Evolutionary conservation across 2,113 vertebrate genomes (phyloP), one percentile per base, ranked within the genome.

Genomic region (Rafetus swinhoei): DNA sequence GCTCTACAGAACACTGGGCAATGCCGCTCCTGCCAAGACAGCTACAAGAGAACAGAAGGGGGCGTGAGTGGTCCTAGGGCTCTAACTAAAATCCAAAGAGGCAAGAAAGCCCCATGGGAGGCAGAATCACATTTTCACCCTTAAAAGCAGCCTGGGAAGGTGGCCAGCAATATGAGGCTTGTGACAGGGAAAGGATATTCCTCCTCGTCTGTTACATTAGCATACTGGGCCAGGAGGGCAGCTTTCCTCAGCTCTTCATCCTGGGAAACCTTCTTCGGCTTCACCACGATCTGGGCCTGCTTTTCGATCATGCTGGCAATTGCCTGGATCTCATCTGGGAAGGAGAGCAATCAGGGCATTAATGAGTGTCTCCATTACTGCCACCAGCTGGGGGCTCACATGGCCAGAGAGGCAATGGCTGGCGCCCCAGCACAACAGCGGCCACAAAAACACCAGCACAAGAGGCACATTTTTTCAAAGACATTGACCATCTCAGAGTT

Each of bases 281-380:
- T 99, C 93, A 99, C 99, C 90, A 99, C 99, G 0, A 99, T 99
- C 98, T 99, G 99, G 5, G 99, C 99, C 97, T 99, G 99, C 95
- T 99, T 99, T 97, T 99, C 99, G 90, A 99, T 99, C 97, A 99
- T 96, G 85, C 97, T 99, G 93, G 99, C 95, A 0, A 99, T 99
- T 92, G 99, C 99, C 93, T 99, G 99, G 79, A 99, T 98, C 85
- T 99, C 99, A 89, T 98, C 99, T 99, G 90, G 87, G 35, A 90
- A 52, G 74, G 53, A 94, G 54, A 74, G 11, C 45, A 59, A 83
- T 7, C 76, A 56, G 72, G 69, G 82, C 45, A 11, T 50, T 80
- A 16, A 57, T 25, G 27, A 35, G 19, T 5, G 69, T 1, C 55
- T 76, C 91, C 1, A n/a, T 74, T 21, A 74, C 11, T 15, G 2